phyloP scores from a whole-genome alignment of 2,888 invertebrate species.

The Spilosoma lubricipeda region DNA sequence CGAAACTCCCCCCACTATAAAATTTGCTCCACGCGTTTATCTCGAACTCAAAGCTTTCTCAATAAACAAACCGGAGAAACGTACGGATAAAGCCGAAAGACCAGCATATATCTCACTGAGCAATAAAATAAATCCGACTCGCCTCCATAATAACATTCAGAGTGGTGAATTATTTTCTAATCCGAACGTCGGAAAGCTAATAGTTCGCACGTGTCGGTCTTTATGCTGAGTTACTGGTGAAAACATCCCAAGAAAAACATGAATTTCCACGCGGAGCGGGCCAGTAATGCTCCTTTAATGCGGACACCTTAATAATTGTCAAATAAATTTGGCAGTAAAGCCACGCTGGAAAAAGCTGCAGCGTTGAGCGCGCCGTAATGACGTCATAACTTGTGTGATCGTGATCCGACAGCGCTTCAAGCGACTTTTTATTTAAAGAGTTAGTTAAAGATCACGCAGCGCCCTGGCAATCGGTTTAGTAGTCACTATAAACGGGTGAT shows the following conservation, averaged over 20 bases:
- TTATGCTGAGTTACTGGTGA: slow-evolving; percentile 78
- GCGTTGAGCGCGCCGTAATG: slow-evolving; percentile 74
- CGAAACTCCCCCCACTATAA: slow-evolving; percentile 70
- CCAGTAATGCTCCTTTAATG: slow-evolving; percentile 80
- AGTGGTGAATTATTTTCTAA: slow-evolving; percentile 86
- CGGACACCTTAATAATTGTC: slow-evolving; percentile 85
- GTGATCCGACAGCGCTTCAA: slow-evolving; percentile 54
- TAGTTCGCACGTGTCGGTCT: slow-evolving; percentile 84
- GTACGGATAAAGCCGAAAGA: slow-evolving; percentile 80
- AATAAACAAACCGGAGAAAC: slow-evolving; percentile 80
- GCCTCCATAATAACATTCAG: slow-evolving; percentile 84
- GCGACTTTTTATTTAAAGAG: slow-evolving; percentile 52
- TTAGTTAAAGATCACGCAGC: slow-evolving; percentile 30
- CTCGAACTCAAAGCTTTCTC: slow-evolving; percentile 59
- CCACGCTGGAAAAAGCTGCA: slow-evolving; percentile 70
- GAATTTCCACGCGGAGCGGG: slow-evolving; percentile 74
- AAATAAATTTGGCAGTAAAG: slow-evolving; percentile 81
- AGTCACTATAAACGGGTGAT: background rate
- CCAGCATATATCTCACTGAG: slow-evolving; percentile 77
- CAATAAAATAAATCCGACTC: slow-evolving; percentile 85
- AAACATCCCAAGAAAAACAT: slow-evolving; percentile 85
- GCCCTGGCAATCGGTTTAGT: background rate
- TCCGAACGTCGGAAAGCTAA: slow-evolving; percentile 82
- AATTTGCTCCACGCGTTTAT: slow-evolving; percentile 75
- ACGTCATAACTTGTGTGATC: slow-evolving; percentile 71